Percentiles rank a stretch among this genome's conserved stretches.
phyloP scores from a whole-genome alignment of 2,797 vertebrate species.

The Lagorchestes hirsutus region DNA sequence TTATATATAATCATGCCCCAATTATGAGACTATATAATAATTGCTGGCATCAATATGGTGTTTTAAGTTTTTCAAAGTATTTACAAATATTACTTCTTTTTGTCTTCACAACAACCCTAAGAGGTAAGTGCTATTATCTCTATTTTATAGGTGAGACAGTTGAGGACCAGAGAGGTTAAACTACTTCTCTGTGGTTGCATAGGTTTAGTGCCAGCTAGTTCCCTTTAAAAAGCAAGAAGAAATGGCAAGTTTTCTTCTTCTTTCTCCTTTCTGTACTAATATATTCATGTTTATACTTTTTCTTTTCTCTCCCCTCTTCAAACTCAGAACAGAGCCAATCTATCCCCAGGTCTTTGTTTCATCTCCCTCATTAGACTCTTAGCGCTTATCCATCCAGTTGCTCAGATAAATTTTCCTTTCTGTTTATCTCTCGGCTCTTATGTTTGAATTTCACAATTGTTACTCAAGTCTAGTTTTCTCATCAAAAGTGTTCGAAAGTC shows the following conservation, averaged over 20 bases:
- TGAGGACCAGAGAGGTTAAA: background rate
- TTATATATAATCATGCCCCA: background rate
- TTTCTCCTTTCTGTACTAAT: background rate
- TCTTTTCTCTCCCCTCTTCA: background rate
- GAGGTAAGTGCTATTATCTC: background rate
- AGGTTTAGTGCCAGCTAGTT: background rate
- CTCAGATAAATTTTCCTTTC: background rate
- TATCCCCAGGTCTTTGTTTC: background rate
- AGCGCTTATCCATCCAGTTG: background rate
- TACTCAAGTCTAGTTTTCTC: background rate
- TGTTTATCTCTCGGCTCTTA: background rate
- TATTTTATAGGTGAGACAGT: background rate
- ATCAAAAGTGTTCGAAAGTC: background rate
- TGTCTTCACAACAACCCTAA: background rate
- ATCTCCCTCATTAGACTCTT: background rate
- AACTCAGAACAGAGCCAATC: background rate
- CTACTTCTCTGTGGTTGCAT: background rate
- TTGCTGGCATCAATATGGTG: background rate
- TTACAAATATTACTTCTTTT: background rate
- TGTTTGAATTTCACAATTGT: background rate
- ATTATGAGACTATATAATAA: background rate
- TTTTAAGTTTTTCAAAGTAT: background rate
- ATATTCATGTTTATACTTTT: background rate
- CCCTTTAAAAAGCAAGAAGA: background rate
- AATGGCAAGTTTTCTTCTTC: background rate